Percentiles rank a stretch among this genome's conserved stretches.
These are phyloP conservation scores for Eurois occulta DNA, from an alignment of 2,888 invertebrate genomes.

Conservation along the genomic window DNA sequence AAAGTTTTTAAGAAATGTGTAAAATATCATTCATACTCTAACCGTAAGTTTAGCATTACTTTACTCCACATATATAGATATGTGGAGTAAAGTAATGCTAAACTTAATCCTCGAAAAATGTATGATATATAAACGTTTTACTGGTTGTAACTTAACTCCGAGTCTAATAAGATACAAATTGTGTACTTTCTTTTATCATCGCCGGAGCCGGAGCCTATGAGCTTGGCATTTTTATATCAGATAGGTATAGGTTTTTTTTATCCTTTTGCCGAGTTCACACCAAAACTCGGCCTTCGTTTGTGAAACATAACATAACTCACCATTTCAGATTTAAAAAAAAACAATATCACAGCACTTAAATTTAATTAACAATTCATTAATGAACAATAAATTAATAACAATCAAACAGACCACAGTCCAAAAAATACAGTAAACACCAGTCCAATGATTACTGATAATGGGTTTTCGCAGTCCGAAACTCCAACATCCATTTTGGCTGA, in stretches of 20 bases:
- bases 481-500: conserved; percentile 71
- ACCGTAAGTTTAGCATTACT: too few species aligned
- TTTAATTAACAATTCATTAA: background rate
- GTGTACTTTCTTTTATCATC: background rate
- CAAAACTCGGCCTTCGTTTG: background rate
- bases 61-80: too few species aligned
- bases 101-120: background rate
- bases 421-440: conserved; percentile 37
- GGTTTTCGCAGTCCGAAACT: conserved; percentile 70
- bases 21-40: background rate
- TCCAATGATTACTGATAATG: conserved; percentile 72
- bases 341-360: background rate
- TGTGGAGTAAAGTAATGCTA: too few species aligned
- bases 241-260: background rate
- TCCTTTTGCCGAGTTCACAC: background rate
- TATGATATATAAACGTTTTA: background rate
- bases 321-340: background rate
- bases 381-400: background rate
- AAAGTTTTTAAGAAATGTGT: background rate
- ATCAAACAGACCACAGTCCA: background rate
- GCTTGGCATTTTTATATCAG: background rate
- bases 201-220: background rate
- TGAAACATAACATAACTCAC: background rate
- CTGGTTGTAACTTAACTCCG: background rate
- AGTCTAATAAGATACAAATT: background rate